phyloP scores from a whole-genome alignment of 2,888 invertebrate genomes.

The Parnassius smintheus region DNA sequence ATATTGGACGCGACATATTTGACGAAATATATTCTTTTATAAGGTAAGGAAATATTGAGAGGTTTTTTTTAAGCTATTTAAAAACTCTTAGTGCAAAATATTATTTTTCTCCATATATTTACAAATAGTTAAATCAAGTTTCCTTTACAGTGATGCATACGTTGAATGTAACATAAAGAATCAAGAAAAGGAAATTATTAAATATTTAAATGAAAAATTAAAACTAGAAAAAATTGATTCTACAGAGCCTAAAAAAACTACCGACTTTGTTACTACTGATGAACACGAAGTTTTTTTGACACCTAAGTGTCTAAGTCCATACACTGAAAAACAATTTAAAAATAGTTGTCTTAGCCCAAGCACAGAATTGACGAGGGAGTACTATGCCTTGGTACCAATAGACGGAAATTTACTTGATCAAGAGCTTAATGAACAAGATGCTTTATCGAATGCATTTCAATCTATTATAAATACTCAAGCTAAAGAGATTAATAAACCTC shows the following conservation, averaged over 20 bases:
- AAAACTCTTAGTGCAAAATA: constrained; percentile 10
- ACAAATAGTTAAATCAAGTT: constrained; percentile 22
- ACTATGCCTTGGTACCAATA: constrained; percentile 65
- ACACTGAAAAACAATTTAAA: constrained; percentile 48
- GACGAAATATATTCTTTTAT: constrained; percentile 79
- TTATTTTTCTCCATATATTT: constrained; percentile 26
- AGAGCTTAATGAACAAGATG: constrained; percentile 78
- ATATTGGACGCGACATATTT: constrained; percentile 74
- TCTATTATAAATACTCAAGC: constrained; percentile 65
- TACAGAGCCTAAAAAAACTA: constrained; percentile 23
- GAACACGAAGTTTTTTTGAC: constrained; percentile 66
- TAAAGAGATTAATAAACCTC: constrained; percentile 47
- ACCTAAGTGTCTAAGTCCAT: constrained; percentile 69
- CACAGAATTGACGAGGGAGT: constrained; percentile 66
- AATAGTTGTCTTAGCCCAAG: constrained; percentile 63
- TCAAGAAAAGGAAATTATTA: constrained; percentile 73
- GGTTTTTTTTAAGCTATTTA: constrained; percentile 8
- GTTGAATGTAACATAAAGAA: constrained; percentile 72
- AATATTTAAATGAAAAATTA: constrained; percentile 60
- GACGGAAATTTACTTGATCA: constrained; percentile 67
- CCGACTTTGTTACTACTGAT: constrained; percentile 29
- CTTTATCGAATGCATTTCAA: constrained; percentile 72
- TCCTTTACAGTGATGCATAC: constrained; percentile 70
- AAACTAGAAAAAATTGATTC: constrained; percentile 35
- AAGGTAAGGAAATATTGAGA: constrained; percentile 50